Evolutionary conservation across 2,888 invertebrate species (phyloP).

Genomic region (Nudaria mundana): DNA sequence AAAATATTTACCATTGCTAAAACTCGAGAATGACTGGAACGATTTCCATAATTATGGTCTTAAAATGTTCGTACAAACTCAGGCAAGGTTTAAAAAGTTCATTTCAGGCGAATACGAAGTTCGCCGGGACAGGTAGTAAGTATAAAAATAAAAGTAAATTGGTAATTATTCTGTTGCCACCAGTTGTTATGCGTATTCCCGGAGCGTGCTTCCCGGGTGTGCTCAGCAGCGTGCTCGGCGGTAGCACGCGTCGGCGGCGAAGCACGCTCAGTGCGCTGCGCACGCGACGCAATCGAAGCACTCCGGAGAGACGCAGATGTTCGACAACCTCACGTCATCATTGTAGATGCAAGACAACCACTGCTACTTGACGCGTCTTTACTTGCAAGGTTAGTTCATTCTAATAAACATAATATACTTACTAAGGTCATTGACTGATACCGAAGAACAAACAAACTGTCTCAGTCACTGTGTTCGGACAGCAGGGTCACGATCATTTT

Average conservation of each 20-base stretch:
- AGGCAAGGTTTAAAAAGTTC: too few relatives aligned
- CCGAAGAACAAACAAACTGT: too few relatives aligned
- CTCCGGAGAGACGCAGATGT: constrained; percentile 69
- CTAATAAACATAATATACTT: neutral
- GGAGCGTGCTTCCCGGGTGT: constrained; percentile 84
- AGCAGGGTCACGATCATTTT: too few relatives aligned
- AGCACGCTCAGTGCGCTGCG: constrained; percentile 77
- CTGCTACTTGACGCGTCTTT: constrained; percentile 82
- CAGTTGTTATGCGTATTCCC: constrained; percentile 88
- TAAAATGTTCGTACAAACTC: too few relatives aligned
- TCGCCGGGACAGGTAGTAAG: too few relatives aligned
- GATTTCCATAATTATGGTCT: too few relatives aligned
- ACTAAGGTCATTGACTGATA: neutral
- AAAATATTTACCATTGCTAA: too few relatives aligned
- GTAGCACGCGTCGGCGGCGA: constrained; percentile 81
- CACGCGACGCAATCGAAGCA: constrained; percentile 79
- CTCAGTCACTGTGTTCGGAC: too few relatives aligned
- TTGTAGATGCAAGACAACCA: constrained; percentile 80
- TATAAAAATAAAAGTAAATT: too few relatives aligned
- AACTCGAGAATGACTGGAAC: too few relatives aligned
- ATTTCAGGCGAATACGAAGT: too few relatives aligned
- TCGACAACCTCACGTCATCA: constrained; percentile 82
- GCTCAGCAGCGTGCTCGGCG: constrained; percentile 84
- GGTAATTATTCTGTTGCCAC: constrained; percentile 29
- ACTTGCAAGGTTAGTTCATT: constrained; percentile 81